Evolutionary conservation across 2,113 vertebrate species (phyloP).

Genomic region (Lagopus muta): DNA sequence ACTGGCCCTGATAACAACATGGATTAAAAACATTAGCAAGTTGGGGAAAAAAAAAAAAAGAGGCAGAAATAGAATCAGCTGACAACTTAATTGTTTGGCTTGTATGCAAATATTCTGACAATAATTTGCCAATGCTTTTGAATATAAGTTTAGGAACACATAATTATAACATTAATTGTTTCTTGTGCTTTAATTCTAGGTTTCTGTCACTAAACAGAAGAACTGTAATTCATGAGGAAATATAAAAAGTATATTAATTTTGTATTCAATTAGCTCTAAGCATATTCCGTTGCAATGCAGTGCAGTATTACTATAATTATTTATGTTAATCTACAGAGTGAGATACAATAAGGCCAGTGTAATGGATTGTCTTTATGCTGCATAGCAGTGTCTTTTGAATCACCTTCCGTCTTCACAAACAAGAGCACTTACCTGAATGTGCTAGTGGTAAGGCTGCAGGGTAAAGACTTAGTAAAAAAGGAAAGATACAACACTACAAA

Average conservation of each 20-base stretch:
- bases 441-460: background rate
- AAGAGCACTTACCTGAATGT: background rate
- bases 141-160: constrained; percentile 53
- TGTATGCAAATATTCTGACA: constrained; percentile 59
- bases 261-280: constrained; percentile 54
- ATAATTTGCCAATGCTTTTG: constrained; percentile 52
- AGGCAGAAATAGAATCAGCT: constrained; percentile 37
- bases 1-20: constrained; percentile 46
- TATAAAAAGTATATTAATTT: constrained; percentile 50
- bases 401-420: constrained; percentile 12
- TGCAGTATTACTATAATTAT: constrained; percentile 50
- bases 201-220: constrained; percentile 74
- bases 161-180: constrained; percentile 72
- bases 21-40: constrained; percentile 34
- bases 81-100: constrained; percentile 53
- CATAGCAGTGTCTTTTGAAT: background rate
- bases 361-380: constrained; percentile 31
- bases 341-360: background rate
- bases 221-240: constrained; percentile 51
- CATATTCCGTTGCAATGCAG: constrained; percentile 28
- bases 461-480: background rate
- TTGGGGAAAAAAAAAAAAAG: background rate
- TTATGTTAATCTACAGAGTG: constrained; percentile 55
- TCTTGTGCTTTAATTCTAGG: constrained; percentile 69
- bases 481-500: background rate